These are phyloP conservation scores for Alces alces DNA, from an alignment of 2,113 vertebrate species.

Conservation along the genomic window DNA sequence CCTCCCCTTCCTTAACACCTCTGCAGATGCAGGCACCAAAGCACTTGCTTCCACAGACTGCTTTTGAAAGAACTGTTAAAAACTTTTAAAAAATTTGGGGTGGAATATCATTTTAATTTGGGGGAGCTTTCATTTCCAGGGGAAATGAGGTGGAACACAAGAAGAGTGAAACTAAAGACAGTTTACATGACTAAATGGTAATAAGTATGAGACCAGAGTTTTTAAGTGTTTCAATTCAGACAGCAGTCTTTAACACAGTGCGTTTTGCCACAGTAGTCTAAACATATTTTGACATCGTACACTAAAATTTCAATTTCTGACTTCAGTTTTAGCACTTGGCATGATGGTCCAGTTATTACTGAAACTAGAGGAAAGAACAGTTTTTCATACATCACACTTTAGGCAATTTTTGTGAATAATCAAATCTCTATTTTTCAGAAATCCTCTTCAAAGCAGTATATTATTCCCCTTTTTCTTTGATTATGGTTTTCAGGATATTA, in stretches of 20 bases:
- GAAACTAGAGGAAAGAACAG: neutral
- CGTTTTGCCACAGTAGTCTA: neutral
- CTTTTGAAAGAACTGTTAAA: neutral
- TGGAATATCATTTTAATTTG: neutral
- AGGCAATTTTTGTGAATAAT: neutral
- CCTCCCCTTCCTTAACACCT: neutral
- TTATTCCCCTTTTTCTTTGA: neutral
- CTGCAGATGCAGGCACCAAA: neutral
- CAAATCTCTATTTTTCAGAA: neutral
- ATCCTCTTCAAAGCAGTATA: neutral
- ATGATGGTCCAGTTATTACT: neutral
- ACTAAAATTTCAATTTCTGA: slow-evolving; percentile 14
- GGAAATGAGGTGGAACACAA: neutral
- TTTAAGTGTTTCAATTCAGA: neutral
- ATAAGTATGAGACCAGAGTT: neutral
- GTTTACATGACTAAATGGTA: neutral
- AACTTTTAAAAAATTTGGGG: neutral
- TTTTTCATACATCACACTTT: neutral
- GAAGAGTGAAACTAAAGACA: neutral
- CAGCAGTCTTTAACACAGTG: neutral
- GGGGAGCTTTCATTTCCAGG: neutral
- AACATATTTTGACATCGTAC: neutral
- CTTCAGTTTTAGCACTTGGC: neutral
- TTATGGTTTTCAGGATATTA: neutral
- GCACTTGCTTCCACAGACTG: neutral